Base-by-base conservation (phyloP, 2,797 vertebrate genomes). In the Rhynchotus rufescens region DNA sequence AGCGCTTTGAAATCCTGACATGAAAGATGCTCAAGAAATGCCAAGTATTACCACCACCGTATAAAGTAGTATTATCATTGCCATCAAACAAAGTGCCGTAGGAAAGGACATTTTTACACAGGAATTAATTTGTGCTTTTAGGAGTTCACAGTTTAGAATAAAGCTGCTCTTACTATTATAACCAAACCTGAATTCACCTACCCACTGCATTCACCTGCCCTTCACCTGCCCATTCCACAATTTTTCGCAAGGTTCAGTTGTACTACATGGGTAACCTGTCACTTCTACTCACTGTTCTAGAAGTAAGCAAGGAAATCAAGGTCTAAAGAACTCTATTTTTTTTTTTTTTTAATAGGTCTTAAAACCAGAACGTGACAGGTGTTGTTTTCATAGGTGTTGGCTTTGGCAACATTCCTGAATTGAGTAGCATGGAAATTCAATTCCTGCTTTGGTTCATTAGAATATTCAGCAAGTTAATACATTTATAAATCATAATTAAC, bases 401-500 rank as follows among this genome's bases (percentile, higher is more conserved):
- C 94, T 94, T 71, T 82, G 60, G 77, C 79, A 95, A 88, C 32
- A 49, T 80, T 90, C 15, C 61, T 85, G 89, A 76, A 74, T 11
- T 20, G 84, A 95, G 92, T 47, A 71, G 72, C 91, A 83, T 30
- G 87, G 92, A 95, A 96, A 97, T 94, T 86, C 93, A 97, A 97
- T 94, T 95, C 71, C 85, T 89, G 57, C 79, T 94, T 93, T 89
- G 52, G 57, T 95, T 96, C 30, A 36, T 96, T 96, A 95, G 84
- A 97, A 96, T 94, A 93, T 94, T 96, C 91, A 96, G 87, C 68
- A 92, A 84, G 61, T 92, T 92, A 97, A 96, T 96, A 94, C 62
- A 91, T 96, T 97, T 95, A 94, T 96, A 96, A 97, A 96, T 96
- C 87, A 93, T 85, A 96, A 97, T 96, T 96, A 96, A 94, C 80